Percentiles rank a stretch among this genome's conserved stretches.
phyloP scores from a whole-genome alignment of 1,140 invertebrate species.

The Chlorops oryzae region DNA sequence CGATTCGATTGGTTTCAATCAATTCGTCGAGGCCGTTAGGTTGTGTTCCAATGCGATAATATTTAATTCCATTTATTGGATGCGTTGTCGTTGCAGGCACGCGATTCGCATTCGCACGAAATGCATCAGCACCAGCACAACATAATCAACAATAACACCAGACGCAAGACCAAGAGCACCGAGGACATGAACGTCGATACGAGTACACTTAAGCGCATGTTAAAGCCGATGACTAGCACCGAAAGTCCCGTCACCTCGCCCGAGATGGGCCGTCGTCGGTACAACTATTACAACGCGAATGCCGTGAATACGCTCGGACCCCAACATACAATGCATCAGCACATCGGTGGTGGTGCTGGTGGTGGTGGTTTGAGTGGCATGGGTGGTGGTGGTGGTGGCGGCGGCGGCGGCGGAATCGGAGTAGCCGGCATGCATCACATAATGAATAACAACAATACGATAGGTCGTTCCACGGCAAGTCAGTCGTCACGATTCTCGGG shows the following conservation, averaged over 20 bases:
- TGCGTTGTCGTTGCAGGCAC: constrained; percentile 29
- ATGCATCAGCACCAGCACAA: constrained; percentile 54
- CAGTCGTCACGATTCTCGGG: constrained; percentile 49
- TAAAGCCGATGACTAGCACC: constrained; percentile 83
- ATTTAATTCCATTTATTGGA: too few relatives aligned
- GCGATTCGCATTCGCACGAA: constrained; percentile 44
- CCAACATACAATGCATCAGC: constrained; percentile 50
- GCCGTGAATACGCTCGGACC: constrained; percentile 47
- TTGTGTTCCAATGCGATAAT: too few relatives aligned
- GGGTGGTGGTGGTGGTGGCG: constrained; percentile 25
- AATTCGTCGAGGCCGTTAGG: too few relatives aligned
- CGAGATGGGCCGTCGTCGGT: constrained; percentile 73
- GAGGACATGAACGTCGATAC: constrained; percentile 85
- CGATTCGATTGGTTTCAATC: too few relatives aligned
- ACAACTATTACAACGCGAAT: constrained; percentile 54
- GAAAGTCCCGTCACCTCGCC: constrained; percentile 83
- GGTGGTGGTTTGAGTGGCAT: constrained; percentile 23
- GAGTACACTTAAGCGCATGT: constrained; percentile 85
- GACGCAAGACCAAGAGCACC: constrained; percentile 79
- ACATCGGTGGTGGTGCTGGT: constrained; percentile 23
- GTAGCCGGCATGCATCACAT: constrained; percentile 41
- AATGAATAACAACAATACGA: constrained; percentile 48
- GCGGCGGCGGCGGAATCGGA: constrained; percentile 20
- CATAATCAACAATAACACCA: constrained; percentile 65
- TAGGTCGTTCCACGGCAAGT: constrained; percentile 33